These are phyloP conservation scores for Boloria euphrosyne DNA, from an alignment of 2,888 invertebrate genomes.

Conservation along the genomic window DNA sequence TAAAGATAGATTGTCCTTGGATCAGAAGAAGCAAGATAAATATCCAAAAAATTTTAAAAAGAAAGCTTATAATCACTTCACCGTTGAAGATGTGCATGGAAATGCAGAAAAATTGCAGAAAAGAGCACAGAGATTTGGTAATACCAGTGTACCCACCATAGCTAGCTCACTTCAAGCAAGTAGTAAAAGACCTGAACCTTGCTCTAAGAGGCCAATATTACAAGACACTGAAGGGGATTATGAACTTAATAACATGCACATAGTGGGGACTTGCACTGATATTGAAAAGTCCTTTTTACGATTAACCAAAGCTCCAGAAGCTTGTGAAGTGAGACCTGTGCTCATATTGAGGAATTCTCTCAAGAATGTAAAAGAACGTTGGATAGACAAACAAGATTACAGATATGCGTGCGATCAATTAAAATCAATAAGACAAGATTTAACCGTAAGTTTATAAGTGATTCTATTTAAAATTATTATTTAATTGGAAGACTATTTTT, in stretches of 20 bases:
- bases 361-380: conserved; percentile 94
- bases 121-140: conserved; percentile 93
- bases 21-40: conserved; percentile 70
- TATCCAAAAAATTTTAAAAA: conserved; percentile 81
- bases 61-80: conserved; percentile 85
- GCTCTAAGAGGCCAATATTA: conserved; percentile 62
- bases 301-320: conserved; percentile 96
- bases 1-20: conserved; percentile 81
- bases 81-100: conserved; percentile 86
- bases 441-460: conserved; percentile 87
- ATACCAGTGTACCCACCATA: conserved; percentile 73
- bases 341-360: conserved; percentile 92
- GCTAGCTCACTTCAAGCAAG: conserved; percentile 70
- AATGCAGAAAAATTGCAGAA: conserved; percentile 91
- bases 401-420: conserved; percentile 98
- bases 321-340: conserved; percentile 95
- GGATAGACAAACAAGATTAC: conserved; percentile 96
- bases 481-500: neutral
- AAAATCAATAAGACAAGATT: conserved; percentile 98
- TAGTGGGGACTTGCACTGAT: conserved; percentile 96
- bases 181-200: conserved; percentile 59
- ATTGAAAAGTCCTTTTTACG: conserved; percentile 98
- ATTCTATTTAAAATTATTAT: neutral
- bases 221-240: conserved; percentile 87
- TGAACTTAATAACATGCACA: conserved; percentile 93